Evolutionary conservation across 1,140 invertebrate genomes (phyloP).

Genomic region (Scaptomyza hsui): DNA sequence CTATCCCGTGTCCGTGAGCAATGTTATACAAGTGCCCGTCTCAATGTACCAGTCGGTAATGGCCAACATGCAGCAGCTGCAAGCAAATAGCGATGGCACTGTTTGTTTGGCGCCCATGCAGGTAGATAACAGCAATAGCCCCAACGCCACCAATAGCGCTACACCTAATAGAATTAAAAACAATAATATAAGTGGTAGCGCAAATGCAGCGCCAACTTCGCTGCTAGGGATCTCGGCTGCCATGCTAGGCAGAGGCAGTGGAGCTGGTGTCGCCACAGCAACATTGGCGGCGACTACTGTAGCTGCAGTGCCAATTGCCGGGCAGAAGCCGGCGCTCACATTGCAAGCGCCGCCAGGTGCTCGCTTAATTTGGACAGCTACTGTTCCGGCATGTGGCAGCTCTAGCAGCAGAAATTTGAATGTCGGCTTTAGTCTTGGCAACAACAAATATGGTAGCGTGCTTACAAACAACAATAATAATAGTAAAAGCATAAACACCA

Average conservation of each 20-base stretch:
- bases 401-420: slow-evolving; percentile 1
- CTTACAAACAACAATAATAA: slow-evolving; percentile 45
- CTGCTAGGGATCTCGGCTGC: slow-evolving; percentile 34
- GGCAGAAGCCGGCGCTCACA: slow-evolving; percentile 27
- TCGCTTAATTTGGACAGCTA: slow-evolving; percentile 45
- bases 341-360: slow-evolving; percentile 40
- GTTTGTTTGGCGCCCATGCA: slow-evolving; percentile 93
- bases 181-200: slow-evolving; percentile 23
- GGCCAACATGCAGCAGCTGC: slow-evolving; percentile 93
- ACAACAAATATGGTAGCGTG: slow-evolving; percentile 45
- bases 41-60: slow-evolving; percentile 99
- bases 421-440: background rate
- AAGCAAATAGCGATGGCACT: slow-evolving; percentile 89
- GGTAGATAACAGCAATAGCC: slow-evolving; percentile 85
- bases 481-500: slow-evolving; percentile 45
- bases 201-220: slow-evolving; percentile 30
- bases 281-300: background rate
- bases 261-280: slow-evolving; percentile 8
- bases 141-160: slow-evolving; percentile 20
- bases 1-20: slow-evolving; percentile 94
- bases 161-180: slow-evolving; percentile 41
- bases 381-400: slow-evolving; percentile 5
- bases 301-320: slow-evolving; percentile 5
- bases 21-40: slow-evolving; percentile 97
- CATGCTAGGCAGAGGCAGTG: slow-evolving; percentile 28